Base-by-base conservation (phyloP, 2,888 invertebrate species). In the Electrophaes corylata region DNA sequence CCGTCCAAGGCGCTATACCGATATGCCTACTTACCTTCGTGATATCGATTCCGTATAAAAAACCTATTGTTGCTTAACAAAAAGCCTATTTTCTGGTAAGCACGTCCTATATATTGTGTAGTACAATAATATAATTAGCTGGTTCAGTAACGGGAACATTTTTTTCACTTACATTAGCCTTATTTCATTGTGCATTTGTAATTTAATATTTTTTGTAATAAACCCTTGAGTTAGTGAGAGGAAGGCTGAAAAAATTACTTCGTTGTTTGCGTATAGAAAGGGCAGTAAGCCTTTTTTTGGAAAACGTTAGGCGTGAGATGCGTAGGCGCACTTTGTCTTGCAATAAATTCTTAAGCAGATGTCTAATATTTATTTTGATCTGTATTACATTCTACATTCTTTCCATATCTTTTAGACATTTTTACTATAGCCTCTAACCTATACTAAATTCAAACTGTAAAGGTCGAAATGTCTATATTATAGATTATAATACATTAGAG, bases 181-280 rank as follows among this genome's bases (percentile, higher is more conserved):
- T 78, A 80, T 73, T 76, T 78, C 77, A 78, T 89, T 89, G 86
- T 84, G 73, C 68, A 71, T 71, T 72, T 74, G 91, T 90, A 91
- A 91, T 90, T 88, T 88, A 88, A 91, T 91, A 87, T 87, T 89
- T 89, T 90, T 89, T 90, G 79, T 84, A 78, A 77, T 78, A 71
- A 79, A 75, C 78, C 77, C 76, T 79, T 71, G 70, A 76, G 76
- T 73, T 69, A 69, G 76, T 74, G 78, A 81, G 83, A 83, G 82
- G 79, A 83, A 68, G 81, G 67, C 60, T 71, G 70, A 78, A 81
- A 82, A 85, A 83, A 76, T 73, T 70, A 67, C 62, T 63, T 73
- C 76, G 79, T 83, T 81, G 80, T 83, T 67, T 68, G 74, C 72
- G 40, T 65, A 72, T 71, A 71, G 74, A 76, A 76, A 65, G 75